Evolutionary conservation across 2,113 vertebrate species (phyloP).

Genomic region (Stomatorhinus ivindoensis): DNA sequence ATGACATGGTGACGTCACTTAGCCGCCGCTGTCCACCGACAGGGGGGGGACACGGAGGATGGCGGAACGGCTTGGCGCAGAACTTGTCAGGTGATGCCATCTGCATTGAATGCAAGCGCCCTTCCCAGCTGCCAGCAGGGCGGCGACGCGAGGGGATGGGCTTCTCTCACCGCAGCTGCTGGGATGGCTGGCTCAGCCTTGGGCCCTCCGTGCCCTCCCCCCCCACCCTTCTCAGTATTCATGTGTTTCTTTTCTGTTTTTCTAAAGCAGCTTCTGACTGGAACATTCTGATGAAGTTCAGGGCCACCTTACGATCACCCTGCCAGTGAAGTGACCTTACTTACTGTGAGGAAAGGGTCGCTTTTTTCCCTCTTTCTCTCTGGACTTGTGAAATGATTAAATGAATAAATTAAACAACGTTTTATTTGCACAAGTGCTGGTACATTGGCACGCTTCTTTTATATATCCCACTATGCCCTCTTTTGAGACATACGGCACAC

Average conservation of each 20-base stretch:
- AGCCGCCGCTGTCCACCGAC: background rate
- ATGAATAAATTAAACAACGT: background rate
- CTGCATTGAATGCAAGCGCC: constrained; percentile 34
- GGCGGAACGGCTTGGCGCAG: constrained; percentile 53
- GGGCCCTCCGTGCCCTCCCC: background rate
- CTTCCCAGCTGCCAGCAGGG: background rate
- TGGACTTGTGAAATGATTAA: background rate
- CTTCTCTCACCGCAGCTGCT: background rate
- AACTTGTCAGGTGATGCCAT: constrained; percentile 65
- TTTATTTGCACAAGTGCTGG: background rate
- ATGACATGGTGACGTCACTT: background rate
- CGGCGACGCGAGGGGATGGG: background rate
- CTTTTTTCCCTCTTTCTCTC: background rate
- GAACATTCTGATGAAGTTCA: background rate
- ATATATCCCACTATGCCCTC: background rate
- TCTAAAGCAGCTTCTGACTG: background rate
- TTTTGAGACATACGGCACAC: background rate
- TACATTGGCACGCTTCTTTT: background rate
- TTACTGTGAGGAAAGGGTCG: background rate
- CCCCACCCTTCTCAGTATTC: no score
- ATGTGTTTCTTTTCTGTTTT: background rate
- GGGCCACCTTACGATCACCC: background rate
- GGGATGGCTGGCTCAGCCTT: background rate
- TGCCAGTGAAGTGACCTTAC: background rate
- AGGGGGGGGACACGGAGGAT: background rate